Percentiles rank a stretch among this genome's conserved stretches.
Evolutionary conservation across 37 sponge, comb jelly and placozoan genomes (phyloP).

Genomic region (Eunapius fragilis): DNA sequence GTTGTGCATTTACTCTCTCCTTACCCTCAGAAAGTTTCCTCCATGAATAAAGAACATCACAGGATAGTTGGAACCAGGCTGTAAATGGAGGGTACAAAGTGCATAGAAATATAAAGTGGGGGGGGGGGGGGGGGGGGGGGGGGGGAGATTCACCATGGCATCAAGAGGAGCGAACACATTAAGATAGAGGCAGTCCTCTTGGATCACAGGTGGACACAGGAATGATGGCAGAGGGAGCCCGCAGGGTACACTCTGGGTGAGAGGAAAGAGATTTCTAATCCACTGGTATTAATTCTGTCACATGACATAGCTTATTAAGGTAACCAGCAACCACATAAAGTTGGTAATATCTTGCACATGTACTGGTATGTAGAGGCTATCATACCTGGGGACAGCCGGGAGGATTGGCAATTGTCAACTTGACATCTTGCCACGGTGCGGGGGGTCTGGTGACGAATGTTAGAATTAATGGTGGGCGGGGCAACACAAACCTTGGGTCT

Average conservation of each 20-base stretch:
- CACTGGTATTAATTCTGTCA: no score
- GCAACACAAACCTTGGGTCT: slow-evolving; percentile 54
- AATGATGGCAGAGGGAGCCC: slow-evolving; percentile 28
- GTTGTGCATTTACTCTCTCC: no score
- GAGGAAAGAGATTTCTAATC: no score
- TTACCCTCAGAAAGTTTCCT: slow-evolving; percentile 70
- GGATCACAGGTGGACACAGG: slow-evolving; percentile 46
- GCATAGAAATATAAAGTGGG: not conserved
- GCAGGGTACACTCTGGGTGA: slow-evolving; percentile 40
- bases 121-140: no score
- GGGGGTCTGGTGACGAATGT: slow-evolving; percentile 32
- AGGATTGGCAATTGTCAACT: slow-evolving; percentile 49
- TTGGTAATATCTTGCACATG: no score
- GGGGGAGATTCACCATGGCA: slow-evolving; percentile 30
- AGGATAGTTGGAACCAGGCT: slow-evolving; percentile 63
- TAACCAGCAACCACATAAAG: no score
- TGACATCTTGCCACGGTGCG: slow-evolving; percentile 46
- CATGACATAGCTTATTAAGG: no score
- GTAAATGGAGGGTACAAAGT: not conserved
- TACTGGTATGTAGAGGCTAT: no score
- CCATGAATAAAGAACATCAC: slow-evolving; percentile 85
- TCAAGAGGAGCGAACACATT: slow-evolving; percentile 72
- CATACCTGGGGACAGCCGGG: slow-evolving; percentile 70
- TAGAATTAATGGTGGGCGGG: not conserved
- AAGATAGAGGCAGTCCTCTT: slow-evolving; percentile 80